phyloP scores from a whole-genome alignment of 2,113 vertebrate genomes.

The Sinocyclocheilus rhinocerous region DNA sequence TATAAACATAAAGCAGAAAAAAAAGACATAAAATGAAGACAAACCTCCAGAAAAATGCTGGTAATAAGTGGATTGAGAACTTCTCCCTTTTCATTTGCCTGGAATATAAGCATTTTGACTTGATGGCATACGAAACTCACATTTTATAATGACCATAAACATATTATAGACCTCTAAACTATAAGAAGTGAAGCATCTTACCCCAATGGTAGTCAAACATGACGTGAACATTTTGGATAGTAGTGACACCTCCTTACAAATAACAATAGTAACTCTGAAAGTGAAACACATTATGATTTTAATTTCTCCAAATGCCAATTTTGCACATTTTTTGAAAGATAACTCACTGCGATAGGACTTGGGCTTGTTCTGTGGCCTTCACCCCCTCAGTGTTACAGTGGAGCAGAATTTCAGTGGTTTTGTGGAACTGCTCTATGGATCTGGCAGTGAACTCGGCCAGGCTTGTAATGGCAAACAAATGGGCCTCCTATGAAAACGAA shows the following conservation, averaged over 20 bases:
- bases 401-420: slow-evolving; percentile 87
- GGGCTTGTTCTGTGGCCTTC: slow-evolving; percentile 73
- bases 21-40: slow-evolving; percentile 58
- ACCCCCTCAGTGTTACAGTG: slow-evolving; percentile 74
- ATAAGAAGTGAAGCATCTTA: slow-evolving; percentile 68
- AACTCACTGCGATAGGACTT: slow-evolving; percentile 87
- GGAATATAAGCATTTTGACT: slow-evolving; percentile 56
- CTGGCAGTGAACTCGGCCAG: slow-evolving; percentile 91
- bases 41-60: slow-evolving; percentile 94
- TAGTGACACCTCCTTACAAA: slow-evolving; percentile 89
- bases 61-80: slow-evolving; percentile 95
- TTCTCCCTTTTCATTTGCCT: slow-evolving; percentile 90
- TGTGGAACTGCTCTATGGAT: slow-evolving; percentile 95
- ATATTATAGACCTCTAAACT: neutral
- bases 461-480: slow-evolving; percentile 85
- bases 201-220: slow-evolving; percentile 85
- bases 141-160: neutral
- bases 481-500: slow-evolving; percentile 79
- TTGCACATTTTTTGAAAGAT: neutral
- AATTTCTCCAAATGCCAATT: neutral
- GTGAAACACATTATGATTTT: slow-evolving; percentile 36
- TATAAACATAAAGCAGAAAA: neutral
- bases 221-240: slow-evolving; percentile 90
- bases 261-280: slow-evolving; percentile 83
- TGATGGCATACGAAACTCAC: neutral